phyloP scores from a whole-genome alignment of 2,888 invertebrate species.

The Leptura quadrifasciata region DNA sequence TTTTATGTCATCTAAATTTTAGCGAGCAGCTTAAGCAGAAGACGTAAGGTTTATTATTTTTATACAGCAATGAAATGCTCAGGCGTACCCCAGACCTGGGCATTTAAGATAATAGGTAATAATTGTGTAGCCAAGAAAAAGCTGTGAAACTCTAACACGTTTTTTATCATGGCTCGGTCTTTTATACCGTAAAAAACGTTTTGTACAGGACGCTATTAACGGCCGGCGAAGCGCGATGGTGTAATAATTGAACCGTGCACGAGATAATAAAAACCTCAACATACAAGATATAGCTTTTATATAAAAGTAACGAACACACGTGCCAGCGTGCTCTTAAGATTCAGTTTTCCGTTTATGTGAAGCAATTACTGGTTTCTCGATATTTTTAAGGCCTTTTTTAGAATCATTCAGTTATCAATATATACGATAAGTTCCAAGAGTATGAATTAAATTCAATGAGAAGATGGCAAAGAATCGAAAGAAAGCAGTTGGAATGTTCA shows the following conservation, averaged over 20 bases:
- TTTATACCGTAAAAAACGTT: conserved; percentile 29
- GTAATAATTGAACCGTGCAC: conserved; percentile 38
- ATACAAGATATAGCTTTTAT: conserved; percentile 28
- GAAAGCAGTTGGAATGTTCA: no score
- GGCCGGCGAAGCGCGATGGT: conserved; percentile 11
- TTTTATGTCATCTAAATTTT: no score
- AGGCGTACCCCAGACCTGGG: neutral
- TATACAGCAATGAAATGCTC: neutral
- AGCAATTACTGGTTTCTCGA: neutral
- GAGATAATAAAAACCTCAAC: conserved; percentile 33
- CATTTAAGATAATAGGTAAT: conserved; percentile 36
- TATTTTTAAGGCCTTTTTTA: neutral
- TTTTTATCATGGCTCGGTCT: conserved; percentile 35
- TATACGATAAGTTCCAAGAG: no score
- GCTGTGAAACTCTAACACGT: conserved; percentile 24
- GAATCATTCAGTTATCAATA: neutral
- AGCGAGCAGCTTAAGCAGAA: no score
- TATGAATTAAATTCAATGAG: no score
- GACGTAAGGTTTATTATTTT: no score
- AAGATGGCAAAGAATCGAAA: no score
- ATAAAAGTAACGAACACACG: conserved; percentile 12
- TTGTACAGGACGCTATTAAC: conserved; percentile 30
- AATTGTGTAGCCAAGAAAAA: conserved; percentile 29
- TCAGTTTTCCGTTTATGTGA: neutral
- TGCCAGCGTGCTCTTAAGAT: conserved; percentile 11